phyloP scores from a whole-genome alignment of 2,113 vertebrate genomes.

The Vidua chalybeata region DNA sequence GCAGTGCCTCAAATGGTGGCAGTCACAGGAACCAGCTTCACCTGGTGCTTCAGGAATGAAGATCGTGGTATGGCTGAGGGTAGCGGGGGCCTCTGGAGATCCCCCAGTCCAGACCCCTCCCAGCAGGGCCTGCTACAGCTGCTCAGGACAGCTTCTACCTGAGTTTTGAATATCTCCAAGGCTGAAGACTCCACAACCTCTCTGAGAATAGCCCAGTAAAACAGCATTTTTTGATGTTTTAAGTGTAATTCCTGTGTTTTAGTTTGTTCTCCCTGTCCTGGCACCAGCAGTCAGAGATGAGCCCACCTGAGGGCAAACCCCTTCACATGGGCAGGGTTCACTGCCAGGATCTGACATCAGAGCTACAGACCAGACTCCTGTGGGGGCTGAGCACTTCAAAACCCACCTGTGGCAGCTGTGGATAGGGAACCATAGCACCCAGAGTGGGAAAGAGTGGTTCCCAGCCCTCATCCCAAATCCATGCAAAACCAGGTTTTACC shows the following conservation, averaged over 20 bases:
- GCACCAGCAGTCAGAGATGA: neutral
- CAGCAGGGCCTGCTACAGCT: neutral
- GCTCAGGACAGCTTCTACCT: neutral
- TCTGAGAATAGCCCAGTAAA: neutral
- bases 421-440: neutral
- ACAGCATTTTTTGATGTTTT: neutral
- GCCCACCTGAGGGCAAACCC: neutral
- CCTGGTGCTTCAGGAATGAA: neutral
- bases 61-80: neutral
- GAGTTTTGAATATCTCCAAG: neutral
- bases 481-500: neutral
- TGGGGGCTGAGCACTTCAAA: neutral
- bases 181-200: neutral
- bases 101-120: neutral
- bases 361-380: neutral
- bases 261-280: neutral
- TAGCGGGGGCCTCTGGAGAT: neutral
- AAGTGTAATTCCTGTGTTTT: neutral
- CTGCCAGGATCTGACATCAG: neutral
- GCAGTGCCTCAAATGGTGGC: neutral
- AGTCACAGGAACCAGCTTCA: neutral
- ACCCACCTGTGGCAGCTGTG: neutral
- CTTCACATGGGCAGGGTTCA: rapidly evolving
- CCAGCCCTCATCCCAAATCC: neutral
- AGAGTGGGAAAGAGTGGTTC: neutral